Evolutionary conservation across 2,888 invertebrate species (phyloP), one percentile per base, ranked within the genome.

Genomic region (Rhaphigaster nebulosa): DNA sequence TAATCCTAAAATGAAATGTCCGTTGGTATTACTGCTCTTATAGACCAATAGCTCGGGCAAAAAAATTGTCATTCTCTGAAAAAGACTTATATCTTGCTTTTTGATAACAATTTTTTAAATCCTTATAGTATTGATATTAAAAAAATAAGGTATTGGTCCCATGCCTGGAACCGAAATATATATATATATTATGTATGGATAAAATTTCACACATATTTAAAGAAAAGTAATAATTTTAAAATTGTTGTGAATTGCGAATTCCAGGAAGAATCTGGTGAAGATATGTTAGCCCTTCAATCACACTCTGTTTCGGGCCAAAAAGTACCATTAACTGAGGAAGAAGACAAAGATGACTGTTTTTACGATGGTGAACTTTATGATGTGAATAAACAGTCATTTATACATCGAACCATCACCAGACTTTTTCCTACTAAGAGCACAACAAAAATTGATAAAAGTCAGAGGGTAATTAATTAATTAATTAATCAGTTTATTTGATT

Each of bases 221-320:
- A 18, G 12, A 23, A 56, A 56, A 56, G 26, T 6, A 23, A 56
- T 56, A 26, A 4, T 23, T 56, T 56, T 56, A 56, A 56, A 56
- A 26, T 13, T 60, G 6, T 56, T 29, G 38, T 76, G 34, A 20
- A 45, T 84, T 80, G 5, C 15, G 10, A n/a, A n/a, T 80, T 84
- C 12, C 45, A 84, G 84, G 84, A 4, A 45, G 84, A 45, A 84
- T 84, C 84, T 84, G 84, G 50, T n/a, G 84, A 84, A 84, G 84
- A 50, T 5, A 0, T 50, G 18, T 12, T 4, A 23, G 13, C 26
- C n/a, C n/a, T n/a, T 3, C 41, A n/a, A 45, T 41, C 84, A 3
- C n/a, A 26, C n/a, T 8, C 26, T 84, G 6, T 45, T 15, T 41
- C 26, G 29, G 65, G 4, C 6, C 2, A n/a, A 84, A 84, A 50